Base-by-base conservation (phyloP, 35 echinoderm and acorn worm species). In the Eucidaris tribuloides region DNA sequence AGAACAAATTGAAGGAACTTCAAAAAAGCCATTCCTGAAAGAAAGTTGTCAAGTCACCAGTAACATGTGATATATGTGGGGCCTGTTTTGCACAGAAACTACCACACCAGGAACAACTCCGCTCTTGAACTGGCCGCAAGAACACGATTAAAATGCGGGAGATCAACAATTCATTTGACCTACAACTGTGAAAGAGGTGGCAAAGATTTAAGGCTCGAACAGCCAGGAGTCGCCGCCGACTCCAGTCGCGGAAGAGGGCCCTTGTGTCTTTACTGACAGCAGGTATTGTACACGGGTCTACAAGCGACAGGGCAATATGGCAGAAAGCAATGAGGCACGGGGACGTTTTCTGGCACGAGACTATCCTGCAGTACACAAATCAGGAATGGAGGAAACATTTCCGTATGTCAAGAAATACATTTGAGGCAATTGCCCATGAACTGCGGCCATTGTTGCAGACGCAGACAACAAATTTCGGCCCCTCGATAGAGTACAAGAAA, bases 361-460 rank as follows among this genome's bases (percentile, higher is more conserved):
- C 28, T 28, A 27, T 27, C 61, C 61, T 27, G 11, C 11, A 64
- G 11, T 64, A 13, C 61, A 64, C 5, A 11, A 27, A 64, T 64
- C 61, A 64, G 61, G 61, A 64, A 64, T 64, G 61, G 61, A 11
- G 61, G 61, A 63, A 87, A 54, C 80, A 92, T 65, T 92, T 87
- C 76, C 65, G 91, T 11, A 87, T 93, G 44, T 77, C 66, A 15
- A 42, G 81, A 31, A 44, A 71, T 9, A 81, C 90, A 32, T 88
- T 88, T 35, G 14, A 60, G 7, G 30, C 59, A 20, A 32, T 93
- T 27, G 81, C 78, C 7, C 43, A 93, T n/a, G 34, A 81, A 33
- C 54, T 87, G 19, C 22, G 31, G 28, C 61, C 18, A 77, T 64
- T 55, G 15, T 59, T 50, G 32, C 43, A 15, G 20, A 39, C 61